phyloP scores from a whole-genome alignment of 1,140 invertebrate genomes.

The Lordiphosa mommai region DNA sequence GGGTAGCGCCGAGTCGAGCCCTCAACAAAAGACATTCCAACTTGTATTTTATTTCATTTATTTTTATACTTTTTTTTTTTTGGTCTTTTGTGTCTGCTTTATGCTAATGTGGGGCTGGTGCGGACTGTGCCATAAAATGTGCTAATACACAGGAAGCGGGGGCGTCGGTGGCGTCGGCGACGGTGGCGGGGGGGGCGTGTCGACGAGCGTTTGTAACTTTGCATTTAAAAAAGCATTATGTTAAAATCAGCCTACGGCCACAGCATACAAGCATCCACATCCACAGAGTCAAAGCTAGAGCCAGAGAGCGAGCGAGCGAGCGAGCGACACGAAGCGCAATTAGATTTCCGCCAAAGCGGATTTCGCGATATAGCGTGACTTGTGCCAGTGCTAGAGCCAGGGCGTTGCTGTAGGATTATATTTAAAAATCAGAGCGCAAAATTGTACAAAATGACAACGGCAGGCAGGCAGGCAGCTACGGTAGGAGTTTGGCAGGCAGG shows the following conservation, averaged over 20 bases:
- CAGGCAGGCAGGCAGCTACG: conserved; percentile 15
- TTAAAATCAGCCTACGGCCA: conserved; percentile 74
- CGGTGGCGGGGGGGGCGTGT: background rate
- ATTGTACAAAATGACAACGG: conserved; percentile 76
- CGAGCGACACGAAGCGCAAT: conserved; percentile 66
- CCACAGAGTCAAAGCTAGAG: background rate
- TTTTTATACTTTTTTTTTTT: conserved; percentile 46
- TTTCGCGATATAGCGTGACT: conserved; percentile 76
- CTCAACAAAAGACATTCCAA: conserved; percentile 8
- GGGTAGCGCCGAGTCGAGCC: conserved; percentile 30
- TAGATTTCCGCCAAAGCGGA: conserved; percentile 77
- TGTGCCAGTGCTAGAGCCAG: conserved; percentile 31
- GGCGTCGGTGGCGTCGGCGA: background rate
- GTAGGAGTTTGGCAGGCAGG: conserved; percentile 40
- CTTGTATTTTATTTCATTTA: conserved; percentile 50
- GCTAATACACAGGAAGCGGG: conserved; percentile 58
- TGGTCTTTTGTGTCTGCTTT: conserved; percentile 68
- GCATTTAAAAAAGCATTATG: conserved; percentile 78
- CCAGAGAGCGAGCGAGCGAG: conserved; percentile 1
- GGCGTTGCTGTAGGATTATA: conserved; percentile 61
- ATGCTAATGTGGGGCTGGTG: conserved; percentile 62
- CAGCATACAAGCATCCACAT: conserved; percentile 12
- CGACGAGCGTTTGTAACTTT: conserved; percentile 70
- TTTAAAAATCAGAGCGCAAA: conserved; percentile 78
- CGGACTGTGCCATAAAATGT: conserved; percentile 64